Evolutionary conservation across 1,140 invertebrate species (phyloP), one percentile per base, ranked within the genome.

Genomic region (Pseudomyrmex gracilis): DNA sequence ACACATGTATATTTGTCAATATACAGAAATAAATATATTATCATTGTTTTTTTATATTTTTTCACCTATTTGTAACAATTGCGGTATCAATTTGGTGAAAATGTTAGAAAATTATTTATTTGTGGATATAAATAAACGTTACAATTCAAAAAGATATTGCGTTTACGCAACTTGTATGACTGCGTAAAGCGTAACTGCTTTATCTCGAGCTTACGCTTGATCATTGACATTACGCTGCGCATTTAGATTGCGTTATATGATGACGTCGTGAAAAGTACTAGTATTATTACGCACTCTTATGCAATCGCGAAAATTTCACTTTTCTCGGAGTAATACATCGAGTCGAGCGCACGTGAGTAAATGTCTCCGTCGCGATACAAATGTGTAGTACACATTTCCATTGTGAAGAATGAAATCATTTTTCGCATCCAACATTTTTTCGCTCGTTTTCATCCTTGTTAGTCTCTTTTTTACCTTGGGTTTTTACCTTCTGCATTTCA

Each of bases 231-330:
- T 57, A 80, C 12, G 61, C 57, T 63, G n/a, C 76, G 24, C 53
- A 49, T 24, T 74, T 68, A 34, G 20, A 85, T 70, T 74, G 49
- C 58, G 70, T 71, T 63, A 66, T 70, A 84, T 60, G 43, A 68
- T 78, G 68, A 80, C 68, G 57, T 60, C 24, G 71, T 45, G 85
- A 89, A 87, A 83, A 90, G 92, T 90, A 92, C 92, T 92, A 84
- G 76, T 90, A 92, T 93, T 92, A 92, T 91, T 91, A 87, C 86
- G 51, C 34, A 68, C 74, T 43, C 22, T 93, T 93, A 92, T 68
- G 92, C 89, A 93, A 93, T 90, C 66, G 80, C 67, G 85, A 88
- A 91, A 93, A 91, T 93, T 93, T 92, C 92, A 92, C 92, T 93
- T 91, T 92, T 90, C 85, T 84, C 84, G 82, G 82, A 90, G 86